phyloP scores from a whole-genome alignment of 2,113 vertebrate genomes.

The Tenebrosternarchus preto region DNA sequence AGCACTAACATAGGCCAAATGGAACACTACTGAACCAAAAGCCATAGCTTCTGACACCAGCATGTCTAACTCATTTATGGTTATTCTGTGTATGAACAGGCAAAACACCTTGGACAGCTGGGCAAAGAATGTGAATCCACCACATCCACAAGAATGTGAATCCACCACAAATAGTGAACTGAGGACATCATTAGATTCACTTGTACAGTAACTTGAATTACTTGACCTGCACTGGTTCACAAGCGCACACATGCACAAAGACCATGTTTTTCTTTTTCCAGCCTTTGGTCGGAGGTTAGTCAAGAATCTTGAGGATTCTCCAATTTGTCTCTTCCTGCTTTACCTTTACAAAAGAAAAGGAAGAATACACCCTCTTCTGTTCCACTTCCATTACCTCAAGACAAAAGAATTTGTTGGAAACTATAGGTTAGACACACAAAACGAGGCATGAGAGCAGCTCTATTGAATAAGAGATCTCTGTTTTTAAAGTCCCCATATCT shows the following conservation, averaged over 20 bases:
- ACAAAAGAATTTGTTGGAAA: constrained; percentile 72
- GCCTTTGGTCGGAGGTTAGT: background rate
- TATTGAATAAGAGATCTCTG: background rate
- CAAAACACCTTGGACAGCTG: background rate
- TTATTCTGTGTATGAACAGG: too few relatives aligned
- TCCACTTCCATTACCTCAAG: constrained; percentile 69
- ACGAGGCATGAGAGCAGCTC: constrained; percentile 62
- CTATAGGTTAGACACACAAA: constrained; percentile 36
- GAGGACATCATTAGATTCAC: background rate
- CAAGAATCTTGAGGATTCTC: constrained; percentile 62
- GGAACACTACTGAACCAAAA: constrained; percentile 51
- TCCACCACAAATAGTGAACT: background rate
- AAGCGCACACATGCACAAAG: too few relatives aligned
- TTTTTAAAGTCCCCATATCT: background rate
- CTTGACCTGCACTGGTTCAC: too few relatives aligned
- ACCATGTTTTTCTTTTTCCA: too few relatives aligned
- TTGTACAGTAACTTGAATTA: background rate
- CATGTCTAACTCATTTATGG: too few relatives aligned
- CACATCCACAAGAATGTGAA: too few relatives aligned
- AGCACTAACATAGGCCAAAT: constrained; percentile 53
- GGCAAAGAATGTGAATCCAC: background rate
- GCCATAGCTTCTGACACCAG: constrained; percentile 4
- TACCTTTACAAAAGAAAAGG: constrained; percentile 65
- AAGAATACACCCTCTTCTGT: constrained; percentile 67
- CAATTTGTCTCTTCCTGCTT: constrained; percentile 27